Evolutionary conservation across 2,888 invertebrate species (phyloP).

Genomic region (Drosophila setosimentum): DNA sequence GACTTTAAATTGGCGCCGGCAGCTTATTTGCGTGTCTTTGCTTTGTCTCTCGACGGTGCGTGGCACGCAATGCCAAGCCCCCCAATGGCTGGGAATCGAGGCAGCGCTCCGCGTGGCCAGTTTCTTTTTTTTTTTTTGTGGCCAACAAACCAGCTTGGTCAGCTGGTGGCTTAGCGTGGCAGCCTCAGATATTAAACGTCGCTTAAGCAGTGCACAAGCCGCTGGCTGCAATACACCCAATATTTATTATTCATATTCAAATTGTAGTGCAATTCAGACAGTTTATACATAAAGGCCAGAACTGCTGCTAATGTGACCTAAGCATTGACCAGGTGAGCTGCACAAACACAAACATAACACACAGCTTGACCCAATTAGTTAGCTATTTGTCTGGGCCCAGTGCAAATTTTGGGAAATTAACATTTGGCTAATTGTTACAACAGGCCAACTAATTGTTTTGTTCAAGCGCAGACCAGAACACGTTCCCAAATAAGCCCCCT

Average conservation of each 20-base stretch:
- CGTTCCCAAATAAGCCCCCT: not conserved
- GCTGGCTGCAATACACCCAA: constrained; percentile 24
- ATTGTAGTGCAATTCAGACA: constrained; percentile 24
- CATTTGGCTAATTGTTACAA: constrained; percentile 52
- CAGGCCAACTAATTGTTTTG: constrained; percentile 45
- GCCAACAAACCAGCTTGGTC: constrained; percentile 66
- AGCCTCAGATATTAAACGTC: constrained; percentile 67
- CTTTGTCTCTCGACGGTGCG: constrained; percentile 32
- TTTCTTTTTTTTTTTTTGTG: constrained; percentile 49
- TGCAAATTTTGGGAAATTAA: constrained; percentile 44
- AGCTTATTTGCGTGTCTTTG: constrained; percentile 64
- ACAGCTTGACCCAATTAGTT: constrained; percentile 14
- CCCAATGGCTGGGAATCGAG: constrained; percentile 48
- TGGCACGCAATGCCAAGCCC: constrained; percentile 62
- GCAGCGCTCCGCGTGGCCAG: constrained; percentile 29
- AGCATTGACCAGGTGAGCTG: constrained; percentile 26
- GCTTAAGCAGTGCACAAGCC: constrained; percentile 74
- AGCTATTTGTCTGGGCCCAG: not conserved
- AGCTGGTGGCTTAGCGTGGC: constrained; percentile 45
- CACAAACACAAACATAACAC: not conserved
- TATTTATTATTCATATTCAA: constrained; percentile 32
- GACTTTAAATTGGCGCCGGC: constrained; percentile 51
- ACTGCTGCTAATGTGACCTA: constrained; percentile 16
- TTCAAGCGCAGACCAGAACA: not conserved
- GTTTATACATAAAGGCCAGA: not conserved